Evolutionary conservation across 2,113 vertebrate species (phyloP).

Genomic region (Suncus etruscus): DNA sequence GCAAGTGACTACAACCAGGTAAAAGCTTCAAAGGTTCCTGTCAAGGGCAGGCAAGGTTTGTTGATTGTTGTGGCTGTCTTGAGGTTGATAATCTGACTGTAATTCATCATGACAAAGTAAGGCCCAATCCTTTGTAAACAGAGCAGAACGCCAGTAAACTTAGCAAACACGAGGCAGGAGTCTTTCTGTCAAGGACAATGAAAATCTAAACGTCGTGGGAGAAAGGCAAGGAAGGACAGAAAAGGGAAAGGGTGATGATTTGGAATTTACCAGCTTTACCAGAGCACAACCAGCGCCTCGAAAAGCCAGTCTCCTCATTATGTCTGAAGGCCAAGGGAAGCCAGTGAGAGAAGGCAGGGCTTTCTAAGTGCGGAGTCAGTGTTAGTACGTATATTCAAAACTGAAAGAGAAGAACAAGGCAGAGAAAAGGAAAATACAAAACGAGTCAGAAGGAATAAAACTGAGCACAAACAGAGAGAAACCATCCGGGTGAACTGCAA

Average conservation of each 20-base stretch:
- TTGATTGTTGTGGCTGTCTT: conserved; percentile 61
- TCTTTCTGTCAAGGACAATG: conserved; percentile 66
- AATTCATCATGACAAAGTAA: conserved; percentile 30
- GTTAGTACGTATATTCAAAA: conserved; percentile 86
- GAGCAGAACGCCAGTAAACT: conserved; percentile 67
- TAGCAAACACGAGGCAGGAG: conserved; percentile 58
- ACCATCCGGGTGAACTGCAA: conserved; percentile 74
- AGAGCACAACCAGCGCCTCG: conserved; percentile 92
- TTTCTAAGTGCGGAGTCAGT: conserved; percentile 86
- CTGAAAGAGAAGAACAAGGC: conserved; percentile 88
- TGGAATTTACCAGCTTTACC: conserved; percentile 92
- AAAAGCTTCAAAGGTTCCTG: conserved; percentile 40
- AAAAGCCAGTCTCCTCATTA: conserved; percentile 91
- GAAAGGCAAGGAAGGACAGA: conserved; percentile 73
- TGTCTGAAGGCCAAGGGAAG: conserved; percentile 87
- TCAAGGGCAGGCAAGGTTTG: conserved; percentile 2
- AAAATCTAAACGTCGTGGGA: conserved; percentile 72
- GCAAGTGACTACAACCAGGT: conserved; percentile 26
- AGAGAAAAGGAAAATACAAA: conserved; percentile 79
- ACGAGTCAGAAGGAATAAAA: conserved; percentile 75
- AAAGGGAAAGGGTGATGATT: conserved; percentile 81
- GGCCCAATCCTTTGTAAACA: conserved; percentile 49
- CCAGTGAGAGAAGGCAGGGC: conserved; percentile 84
- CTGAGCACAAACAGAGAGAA: conserved; percentile 73
- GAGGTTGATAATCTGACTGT: conserved; percentile 40